These are phyloP conservation scores for Dexiosoma caninum DNA, from an alignment of 2,888 invertebrate species.

Conservation along the genomic window DNA sequence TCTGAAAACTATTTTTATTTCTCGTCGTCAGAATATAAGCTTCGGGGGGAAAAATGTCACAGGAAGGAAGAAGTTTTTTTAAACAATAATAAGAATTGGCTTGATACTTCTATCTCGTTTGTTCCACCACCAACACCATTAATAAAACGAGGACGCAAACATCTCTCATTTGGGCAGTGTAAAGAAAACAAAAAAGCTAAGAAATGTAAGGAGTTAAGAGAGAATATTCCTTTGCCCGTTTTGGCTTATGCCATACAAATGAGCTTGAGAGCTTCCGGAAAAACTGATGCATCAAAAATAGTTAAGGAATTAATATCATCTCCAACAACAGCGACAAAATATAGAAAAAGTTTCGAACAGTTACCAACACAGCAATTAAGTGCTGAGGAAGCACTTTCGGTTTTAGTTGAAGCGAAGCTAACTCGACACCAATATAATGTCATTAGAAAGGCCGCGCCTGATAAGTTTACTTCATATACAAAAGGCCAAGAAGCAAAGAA, in stretches of 20 bases:
- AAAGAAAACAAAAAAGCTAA: constrained; percentile 8
- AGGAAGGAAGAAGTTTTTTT: background rate
- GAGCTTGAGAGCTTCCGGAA: constrained; percentile 49
- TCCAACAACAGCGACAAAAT: constrained; percentile 40
- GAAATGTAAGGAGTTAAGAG: constrained; percentile 2
- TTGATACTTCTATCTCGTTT: constrained; percentile 13
- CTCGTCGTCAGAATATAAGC: constrained; percentile 26
- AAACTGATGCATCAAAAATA: constrained; percentile 38
- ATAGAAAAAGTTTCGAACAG: constrained; percentile 4
- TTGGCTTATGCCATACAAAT: constrained; percentile 37
- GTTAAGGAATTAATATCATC: constrained; percentile 41
- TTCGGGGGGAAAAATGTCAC: constrained; percentile 1
- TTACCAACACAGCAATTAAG: constrained; percentile 40
- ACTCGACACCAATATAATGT: constrained; percentile 65
- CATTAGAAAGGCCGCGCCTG: constrained; percentile 51
- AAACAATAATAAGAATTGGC: constrained; percentile 13
- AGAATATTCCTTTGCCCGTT: constrained; percentile 4
- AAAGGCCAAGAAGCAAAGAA: constrained; percentile 2
- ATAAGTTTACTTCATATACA: constrained; percentile 13
- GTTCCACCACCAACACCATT: constrained; percentile 16
- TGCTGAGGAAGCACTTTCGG: constrained; percentile 66
- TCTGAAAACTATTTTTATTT: constrained; percentile 16
- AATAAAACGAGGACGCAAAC: constrained; percentile 18
- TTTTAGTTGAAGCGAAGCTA: constrained; percentile 66
- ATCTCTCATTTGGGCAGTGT: constrained; percentile 22